phyloP scores from a whole-genome alignment of 2,797 vertebrate species.

The Hoplostethus atlanticus region DNA sequence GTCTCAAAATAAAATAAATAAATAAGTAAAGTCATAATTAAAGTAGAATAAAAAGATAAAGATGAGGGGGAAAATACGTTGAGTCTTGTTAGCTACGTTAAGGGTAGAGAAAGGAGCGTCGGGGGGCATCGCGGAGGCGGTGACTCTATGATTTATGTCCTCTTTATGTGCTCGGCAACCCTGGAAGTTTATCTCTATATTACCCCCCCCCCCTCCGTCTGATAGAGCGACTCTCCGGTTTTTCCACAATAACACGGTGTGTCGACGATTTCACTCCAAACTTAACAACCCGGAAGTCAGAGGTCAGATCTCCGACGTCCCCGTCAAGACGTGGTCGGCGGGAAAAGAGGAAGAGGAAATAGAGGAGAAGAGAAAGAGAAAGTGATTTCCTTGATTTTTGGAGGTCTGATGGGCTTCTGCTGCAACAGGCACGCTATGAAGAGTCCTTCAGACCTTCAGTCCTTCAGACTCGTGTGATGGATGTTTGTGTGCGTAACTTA shows the following conservation, averaged over 20 bases:
- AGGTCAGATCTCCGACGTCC: slow-evolving; percentile 44
- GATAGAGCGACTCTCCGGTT: slow-evolving; percentile 59
- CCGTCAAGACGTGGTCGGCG: slow-evolving; percentile 29
- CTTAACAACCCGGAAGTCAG: slow-evolving; percentile 54
- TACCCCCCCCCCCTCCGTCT: slow-evolving; percentile 40
- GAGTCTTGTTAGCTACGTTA: slow-evolving; percentile 61
- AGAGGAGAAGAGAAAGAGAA: background rate
- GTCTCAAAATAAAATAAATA: slow-evolving; percentile 28
- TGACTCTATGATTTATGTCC: slow-evolving; percentile 68
- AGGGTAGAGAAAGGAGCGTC: slow-evolving; percentile 36
- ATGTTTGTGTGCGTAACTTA: too few species aligned
- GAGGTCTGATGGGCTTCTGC: too few species aligned
- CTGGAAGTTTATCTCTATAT: slow-evolving; percentile 72
- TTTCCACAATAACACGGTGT: slow-evolving; percentile 45
- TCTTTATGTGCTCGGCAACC: slow-evolving; percentile 70
- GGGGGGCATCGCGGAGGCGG: slow-evolving; percentile 20
- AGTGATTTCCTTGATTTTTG: slow-evolving; percentile 1
- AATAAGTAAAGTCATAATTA: slow-evolving; percentile 68
- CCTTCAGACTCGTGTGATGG: too few species aligned
- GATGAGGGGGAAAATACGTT: slow-evolving; percentile 36
- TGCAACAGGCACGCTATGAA: too few species aligned
- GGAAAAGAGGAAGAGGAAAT: slow-evolving; percentile 7
- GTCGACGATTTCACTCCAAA: slow-evolving; percentile 38
- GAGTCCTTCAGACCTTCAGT: too few species aligned
- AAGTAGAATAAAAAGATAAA: slow-evolving; percentile 70